Evolutionary conservation across 2,113 vertebrate genomes (phyloP), one percentile per base, ranked within the genome.

Genomic region (Lamprologus speciosus): DNA sequence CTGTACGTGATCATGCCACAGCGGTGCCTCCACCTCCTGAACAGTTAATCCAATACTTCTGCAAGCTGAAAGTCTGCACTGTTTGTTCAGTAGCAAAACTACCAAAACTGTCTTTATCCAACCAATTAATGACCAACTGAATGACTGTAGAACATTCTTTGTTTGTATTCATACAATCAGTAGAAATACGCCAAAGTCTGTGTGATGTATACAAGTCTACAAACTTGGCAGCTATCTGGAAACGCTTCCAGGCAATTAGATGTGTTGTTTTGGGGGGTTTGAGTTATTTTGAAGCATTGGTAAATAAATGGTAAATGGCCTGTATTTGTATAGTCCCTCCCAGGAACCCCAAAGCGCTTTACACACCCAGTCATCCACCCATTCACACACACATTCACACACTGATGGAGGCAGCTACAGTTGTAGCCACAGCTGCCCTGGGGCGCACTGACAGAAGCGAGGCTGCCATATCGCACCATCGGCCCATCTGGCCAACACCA

Each of bases 241-340:
- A 73, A 73, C 0, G 21, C 68, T 45, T 23, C 68, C 9, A 28
- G 42, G 4, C 3, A 31, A 50, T 75, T 19, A 31, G 42, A 19
- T 8, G 1, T 50, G 42, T 28, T 63, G 17, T 35, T 63, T 63
- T 35, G 6, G 9, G 28, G 2, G 2, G 0, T 4, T 33, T 9
- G 6, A 75, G 70, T 28, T 75, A 2, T 47, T 28, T 28, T 75
- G 42, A 1, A 75, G 6, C 42, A 47, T 75, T 45, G 40, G 11
- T 42, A 42, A 42, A 42, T 42, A 42, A 42, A 42, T 42, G 11
- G 40, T 42, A 12, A 42, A 42, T 42, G 11, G 40, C 11, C 3
- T 42, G 40, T 42, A 42, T 42, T 40, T 40, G 37, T 40, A 40
- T 12, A 40, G 35, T 37, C 35, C 35, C 35, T 37, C 35, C 35